These are phyloP conservation scores for Omphaloscelis lunosa DNA, from an alignment of 2,888 invertebrate species.

Conservation along the genomic window DNA sequence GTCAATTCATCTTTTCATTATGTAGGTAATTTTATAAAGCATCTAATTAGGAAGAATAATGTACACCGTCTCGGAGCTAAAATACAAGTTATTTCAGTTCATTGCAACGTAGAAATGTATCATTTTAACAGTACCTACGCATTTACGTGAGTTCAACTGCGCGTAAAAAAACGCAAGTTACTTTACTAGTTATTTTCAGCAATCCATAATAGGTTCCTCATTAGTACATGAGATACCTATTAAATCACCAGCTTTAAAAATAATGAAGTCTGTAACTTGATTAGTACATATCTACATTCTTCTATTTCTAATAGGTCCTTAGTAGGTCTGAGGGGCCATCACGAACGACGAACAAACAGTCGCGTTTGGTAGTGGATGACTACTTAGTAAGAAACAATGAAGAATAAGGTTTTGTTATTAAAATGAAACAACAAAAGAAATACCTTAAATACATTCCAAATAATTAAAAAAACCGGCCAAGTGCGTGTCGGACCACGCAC, in stretches of 20 bases:
- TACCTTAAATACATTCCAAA: background rate
- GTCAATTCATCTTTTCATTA: background rate
- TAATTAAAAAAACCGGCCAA: background rate
- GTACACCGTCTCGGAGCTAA: background rate
- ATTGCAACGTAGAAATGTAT: constrained; percentile 22
- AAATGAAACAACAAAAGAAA: background rate
- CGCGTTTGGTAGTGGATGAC: background rate
- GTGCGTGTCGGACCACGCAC: too few species aligned
- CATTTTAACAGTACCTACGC: constrained; percentile 19
- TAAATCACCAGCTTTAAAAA: constrained; percentile 1
- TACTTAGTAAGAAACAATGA: background rate
- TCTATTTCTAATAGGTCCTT: background rate
- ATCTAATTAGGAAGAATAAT: background rate
- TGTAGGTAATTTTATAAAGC: background rate
- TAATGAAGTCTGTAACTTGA: background rate
- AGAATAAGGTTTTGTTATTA: background rate
- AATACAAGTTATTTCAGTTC: constrained; percentile 16
- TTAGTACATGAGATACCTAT: constrained; percentile 21
- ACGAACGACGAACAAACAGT: background rate
- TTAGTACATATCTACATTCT: background rate
- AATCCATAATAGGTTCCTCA: constrained; percentile 14
- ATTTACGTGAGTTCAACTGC: constrained; percentile 52
- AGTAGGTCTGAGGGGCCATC: background rate
- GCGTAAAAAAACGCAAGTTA: constrained; percentile 57
- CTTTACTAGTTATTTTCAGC: constrained; percentile 17